Evolutionary conservation across 2,797 vertebrate species (phyloP).

Genomic region (Leucoraja ocellata): DNA sequence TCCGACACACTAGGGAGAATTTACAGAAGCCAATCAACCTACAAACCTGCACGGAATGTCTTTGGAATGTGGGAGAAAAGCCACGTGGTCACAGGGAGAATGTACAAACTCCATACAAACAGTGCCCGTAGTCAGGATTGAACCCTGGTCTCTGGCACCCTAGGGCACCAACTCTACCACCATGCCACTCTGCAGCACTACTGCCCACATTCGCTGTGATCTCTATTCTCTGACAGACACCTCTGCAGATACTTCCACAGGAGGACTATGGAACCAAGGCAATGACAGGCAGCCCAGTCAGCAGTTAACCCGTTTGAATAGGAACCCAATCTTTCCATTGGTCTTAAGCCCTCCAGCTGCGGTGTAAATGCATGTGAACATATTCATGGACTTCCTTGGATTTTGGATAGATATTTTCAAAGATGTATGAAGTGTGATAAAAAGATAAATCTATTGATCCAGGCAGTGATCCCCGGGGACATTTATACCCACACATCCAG

Average conservation of each 20-base stretch:
- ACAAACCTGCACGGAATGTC: no score
- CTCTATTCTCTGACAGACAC: neutral
- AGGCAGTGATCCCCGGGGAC: neutral
- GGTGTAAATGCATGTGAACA: neutral
- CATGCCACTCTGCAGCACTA: no score
- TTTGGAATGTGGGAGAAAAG: no score
- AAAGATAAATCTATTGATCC: neutral
- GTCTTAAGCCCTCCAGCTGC: neutral
- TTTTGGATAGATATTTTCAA: neutral
- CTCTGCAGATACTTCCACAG: neutral
- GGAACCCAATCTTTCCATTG: no score
- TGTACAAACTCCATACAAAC: no score
- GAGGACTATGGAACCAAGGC: neutral
- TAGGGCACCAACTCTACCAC: no score
- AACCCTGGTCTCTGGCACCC: no score
- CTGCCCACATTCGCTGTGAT: no score
- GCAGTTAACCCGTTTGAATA: neutral
- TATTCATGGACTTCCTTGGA: neutral
- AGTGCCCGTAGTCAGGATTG: no score
- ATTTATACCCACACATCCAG: neutral
- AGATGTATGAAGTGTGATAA: neutral
- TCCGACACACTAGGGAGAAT: no score
- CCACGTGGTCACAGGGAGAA: no score
- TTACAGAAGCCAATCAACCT: no score
- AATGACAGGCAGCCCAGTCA: neutral